phyloP scores from a whole-genome alignment of 2,888 invertebrate genomes.

The Acrocyrtus sp. region DNA sequence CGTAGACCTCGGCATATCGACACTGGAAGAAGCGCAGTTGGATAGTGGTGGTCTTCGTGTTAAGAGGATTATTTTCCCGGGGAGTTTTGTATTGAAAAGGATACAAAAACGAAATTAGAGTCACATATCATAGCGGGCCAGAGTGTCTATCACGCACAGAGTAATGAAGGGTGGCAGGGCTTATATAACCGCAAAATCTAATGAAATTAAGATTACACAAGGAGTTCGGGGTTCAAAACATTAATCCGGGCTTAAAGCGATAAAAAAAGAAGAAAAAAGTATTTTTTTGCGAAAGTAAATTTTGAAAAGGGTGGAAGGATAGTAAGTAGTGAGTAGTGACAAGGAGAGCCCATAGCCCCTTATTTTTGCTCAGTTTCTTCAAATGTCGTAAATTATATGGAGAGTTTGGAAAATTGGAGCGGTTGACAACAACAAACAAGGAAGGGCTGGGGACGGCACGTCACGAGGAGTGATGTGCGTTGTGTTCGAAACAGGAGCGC shows the following conservation, averaged over 20 bases:
- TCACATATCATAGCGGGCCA: too few relatives aligned
- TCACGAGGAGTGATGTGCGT: neutral
- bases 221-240: too few relatives aligned
- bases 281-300: too few relatives aligned
- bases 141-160: too few relatives aligned
- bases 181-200: too few relatives aligned
- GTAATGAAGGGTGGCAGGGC: too few relatives aligned
- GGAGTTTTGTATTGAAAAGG: neutral
- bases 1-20: neutral
- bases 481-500: neutral
- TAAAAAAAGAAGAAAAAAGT: too few relatives aligned
- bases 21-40: neutral
- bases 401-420: neutral
- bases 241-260: too few relatives aligned
- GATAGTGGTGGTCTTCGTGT: too few relatives aligned
- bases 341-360: neutral
- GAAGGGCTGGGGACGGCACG: neutral
- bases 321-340: neutral
- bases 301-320: too few relatives aligned
- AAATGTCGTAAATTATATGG: neutral
- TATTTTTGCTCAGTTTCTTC: neutral
- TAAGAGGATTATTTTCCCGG: too few relatives aligned
- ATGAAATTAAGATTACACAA: too few relatives aligned
- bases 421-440: neutral
- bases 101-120: neutral